A percentile compares a stretch with the other conserved stretches of the same genome.
Conservation (phyloP, 1,140 invertebrate species). For the Monochamus saltuarius region DNA sequence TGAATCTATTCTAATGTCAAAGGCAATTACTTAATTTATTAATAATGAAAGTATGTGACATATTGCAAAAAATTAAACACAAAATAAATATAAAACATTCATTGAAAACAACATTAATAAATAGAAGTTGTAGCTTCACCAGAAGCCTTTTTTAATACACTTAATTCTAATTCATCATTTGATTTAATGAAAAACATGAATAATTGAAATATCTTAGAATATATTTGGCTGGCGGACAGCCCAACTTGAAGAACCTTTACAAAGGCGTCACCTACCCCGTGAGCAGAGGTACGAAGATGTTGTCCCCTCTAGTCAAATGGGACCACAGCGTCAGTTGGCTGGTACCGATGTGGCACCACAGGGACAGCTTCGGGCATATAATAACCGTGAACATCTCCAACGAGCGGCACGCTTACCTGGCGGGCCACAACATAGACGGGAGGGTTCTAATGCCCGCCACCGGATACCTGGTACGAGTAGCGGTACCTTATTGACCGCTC, state of each 20-base stretch:
- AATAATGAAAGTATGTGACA: no score
- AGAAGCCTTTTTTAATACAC: no score
- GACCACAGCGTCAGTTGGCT: constrained; percentile 81
- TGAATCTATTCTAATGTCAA: no score
- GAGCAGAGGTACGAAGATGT: constrained; percentile 80
- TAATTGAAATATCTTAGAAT: constrained; percentile 55
- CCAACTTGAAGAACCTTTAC: constrained; percentile 73
- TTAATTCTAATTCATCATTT: no score
- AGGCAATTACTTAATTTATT: no score
- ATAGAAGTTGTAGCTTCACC: no score
- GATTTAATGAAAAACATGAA: neutral
- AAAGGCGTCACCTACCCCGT: constrained; percentile 78
- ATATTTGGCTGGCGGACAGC: constrained; percentile 76
- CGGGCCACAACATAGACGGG: constrained; percentile 90
- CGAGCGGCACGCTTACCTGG: constrained; percentile 57
- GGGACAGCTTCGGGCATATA: constrained; percentile 18
- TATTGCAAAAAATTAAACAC: no score
- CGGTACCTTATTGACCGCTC: neutral
- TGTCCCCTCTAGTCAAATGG: constrained; percentile 83
- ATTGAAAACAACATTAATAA: no score
- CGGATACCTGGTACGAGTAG: constrained; percentile 75
- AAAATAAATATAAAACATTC: no score
- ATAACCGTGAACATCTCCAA: constrained; percentile 12
- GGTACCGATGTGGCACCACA: constrained; percentile 47
- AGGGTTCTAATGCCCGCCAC: constrained; percentile 92